Evolutionary conservation across 2,797 vertebrate species (phyloP), one percentile per base, ranked within the genome.

Genomic region (Cichlasoma orientale): DNA sequence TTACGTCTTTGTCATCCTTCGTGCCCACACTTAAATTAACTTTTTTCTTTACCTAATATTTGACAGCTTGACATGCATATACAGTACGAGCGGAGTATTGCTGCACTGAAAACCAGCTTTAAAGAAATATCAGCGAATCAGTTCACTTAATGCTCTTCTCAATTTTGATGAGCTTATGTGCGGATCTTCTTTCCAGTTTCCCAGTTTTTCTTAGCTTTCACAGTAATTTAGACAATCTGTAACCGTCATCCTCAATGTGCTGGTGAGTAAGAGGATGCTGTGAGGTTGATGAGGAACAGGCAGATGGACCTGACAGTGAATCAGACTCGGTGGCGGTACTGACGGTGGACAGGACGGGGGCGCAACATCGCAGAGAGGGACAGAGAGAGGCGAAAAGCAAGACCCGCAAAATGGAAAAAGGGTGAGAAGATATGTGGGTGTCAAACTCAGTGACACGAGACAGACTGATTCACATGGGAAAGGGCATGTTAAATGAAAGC

Each of bases 401-500:
- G 75, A 79, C 44, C 25, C 7, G 63, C 63, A 59, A 80, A 74
- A 81, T 18, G 38, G 53, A 69, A 84, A 66, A 80, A 86, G 61
- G 78, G 81, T 73, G 75, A 82, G 75, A 82, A 86, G 79, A 88
- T 75, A 72, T 59, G 83, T 81, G 77, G 80, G 80, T 54, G 76
- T 86, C 53, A 69, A 75, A 82, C 56, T 58, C 25, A 2, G 82
- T 87, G 91, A 87, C 88, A 92, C 74, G 76, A 86, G 82, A 87
- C 84, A 77, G 82, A 86, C 70, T 75, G 88, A 92, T 88, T 85
- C 81, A 75, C 27, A 53, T 31, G 4, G 81, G 63, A 86, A 89
- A 92, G 87, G 85, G 80, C 85, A 88, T 82, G 87, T 84, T 82
- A 87, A 91, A 92, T 91, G 80, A 92, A 90, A 90, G 86, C 41